Evolutionary conservation across 2,797 vertebrate species (phyloP), one percentile per base, ranked within the genome.

Genomic region (Steatocranus sp.): DNA sequence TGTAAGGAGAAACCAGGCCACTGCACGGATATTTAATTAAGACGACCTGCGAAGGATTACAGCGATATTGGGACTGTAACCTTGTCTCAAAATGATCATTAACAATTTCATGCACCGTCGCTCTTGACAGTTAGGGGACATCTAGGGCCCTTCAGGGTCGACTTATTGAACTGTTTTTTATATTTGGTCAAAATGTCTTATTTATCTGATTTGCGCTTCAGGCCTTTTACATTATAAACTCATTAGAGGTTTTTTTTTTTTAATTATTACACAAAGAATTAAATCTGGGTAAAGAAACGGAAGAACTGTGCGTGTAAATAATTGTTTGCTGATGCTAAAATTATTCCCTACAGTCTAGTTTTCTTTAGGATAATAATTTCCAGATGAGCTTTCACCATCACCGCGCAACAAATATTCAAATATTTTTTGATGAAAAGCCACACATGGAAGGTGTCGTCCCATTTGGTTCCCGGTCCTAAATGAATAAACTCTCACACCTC

Each of bases 1-100:
- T 90, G 95, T 95, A 96, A 95, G 91, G 93, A 91, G 94, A 94
- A 94, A 93, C 94, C 87, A 86, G 92, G 90, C 91, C 89, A 90
- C 92, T 92, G 91, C 95, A 94, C 92, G 95, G 94, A 93, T 94
- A 91, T 93, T 96, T 96, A 94, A 96, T 96, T 92, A 96, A 93
- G 90, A 88, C 90, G 93, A 94, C 90, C 92, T 95, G 94, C 90
- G 25, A 58, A 91, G 94, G 94, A 96, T 96, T 95, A 94, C 84
- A 66, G 38, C 81, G 88, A 93, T 92, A 94, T 91, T 88, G 87
- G 90, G 89, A 91, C 89, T 92, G 91, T 94, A 94, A 91, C 92
- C 86, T 92, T 86, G 94, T 92, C 92, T 94, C 93, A 76, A 90
- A 91, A 82, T 89, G 80, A 86, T 87, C 80, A 83, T 82, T 87